phyloP scores from a whole-genome alignment of 2,888 invertebrate species.

The Watsonalla cultraria region DNA sequence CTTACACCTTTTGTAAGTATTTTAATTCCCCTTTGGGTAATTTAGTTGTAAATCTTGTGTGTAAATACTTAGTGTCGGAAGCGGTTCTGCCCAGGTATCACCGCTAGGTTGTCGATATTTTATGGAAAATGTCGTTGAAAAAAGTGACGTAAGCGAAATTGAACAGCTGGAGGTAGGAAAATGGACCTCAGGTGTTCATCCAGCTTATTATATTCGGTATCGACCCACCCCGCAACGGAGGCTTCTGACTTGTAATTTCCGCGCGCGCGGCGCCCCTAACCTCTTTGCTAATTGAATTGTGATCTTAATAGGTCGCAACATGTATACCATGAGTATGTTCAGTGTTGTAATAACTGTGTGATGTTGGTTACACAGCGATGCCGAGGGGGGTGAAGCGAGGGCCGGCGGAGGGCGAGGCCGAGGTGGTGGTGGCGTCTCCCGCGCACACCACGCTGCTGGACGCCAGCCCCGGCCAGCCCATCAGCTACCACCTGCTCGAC shows the following conservation, averaged over 20 bases:
- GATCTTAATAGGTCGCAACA: constrained; percentile 41
- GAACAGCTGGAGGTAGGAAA: constrained; percentile 48
- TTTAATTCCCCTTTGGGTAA: constrained; percentile 34
- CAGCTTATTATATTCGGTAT: constrained; percentile 49
- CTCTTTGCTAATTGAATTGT: constrained; percentile 74
- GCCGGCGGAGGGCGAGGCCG: constrained; percentile 75
- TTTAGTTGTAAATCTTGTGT: constrained; percentile 39
- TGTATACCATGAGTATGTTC: constrained; percentile 20
- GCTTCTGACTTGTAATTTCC: constrained; percentile 66
- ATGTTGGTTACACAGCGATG: constrained; percentile 66
- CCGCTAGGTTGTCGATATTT: constrained; percentile 67
- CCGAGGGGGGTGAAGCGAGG: constrained; percentile 80
- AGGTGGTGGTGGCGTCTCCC: constrained; percentile 75
- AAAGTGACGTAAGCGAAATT: constrained; percentile 67
- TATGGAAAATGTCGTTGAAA: constrained; percentile 61
- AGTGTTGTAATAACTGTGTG: constrained; percentile 26
- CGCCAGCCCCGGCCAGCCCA: constrained; percentile 74
- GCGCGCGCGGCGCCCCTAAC: constrained; percentile 77
- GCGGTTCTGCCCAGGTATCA: constrained; percentile 59
- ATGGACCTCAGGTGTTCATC: constrained; percentile 41
- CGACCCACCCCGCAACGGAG: constrained; percentile 69
- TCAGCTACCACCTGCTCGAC: constrained; percentile 89
- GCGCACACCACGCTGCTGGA: constrained; percentile 73
- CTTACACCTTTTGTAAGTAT: constrained; percentile 78
- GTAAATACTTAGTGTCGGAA: constrained; percentile 41